phyloP scores from a whole-genome alignment of 2,888 invertebrate genomes.

The Nomada fucata region DNA sequence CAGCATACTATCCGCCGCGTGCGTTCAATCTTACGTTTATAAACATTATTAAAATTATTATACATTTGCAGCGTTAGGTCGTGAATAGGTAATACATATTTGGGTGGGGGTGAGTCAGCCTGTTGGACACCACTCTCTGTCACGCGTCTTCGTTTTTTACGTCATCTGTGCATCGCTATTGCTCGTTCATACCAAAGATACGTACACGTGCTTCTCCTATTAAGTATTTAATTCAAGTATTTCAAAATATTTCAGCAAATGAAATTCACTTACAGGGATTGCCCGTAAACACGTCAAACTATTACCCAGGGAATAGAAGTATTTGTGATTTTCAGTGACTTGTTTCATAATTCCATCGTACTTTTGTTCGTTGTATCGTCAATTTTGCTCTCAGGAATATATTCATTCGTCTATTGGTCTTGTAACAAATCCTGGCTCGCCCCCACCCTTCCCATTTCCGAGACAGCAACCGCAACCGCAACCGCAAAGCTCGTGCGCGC shows the following conservation, averaged over 20 bases:
- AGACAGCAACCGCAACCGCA: neutral
- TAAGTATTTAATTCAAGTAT: too few relatives aligned
- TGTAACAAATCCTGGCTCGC: slow-evolving; percentile 11
- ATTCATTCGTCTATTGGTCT: neutral
- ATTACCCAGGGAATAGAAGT: too few relatives aligned
- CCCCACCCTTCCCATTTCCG: slow-evolving; percentile 22
- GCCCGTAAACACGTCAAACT: too few relatives aligned
- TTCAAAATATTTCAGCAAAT: too few relatives aligned
- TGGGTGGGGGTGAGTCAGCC: slow-evolving; percentile 46
- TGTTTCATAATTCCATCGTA: neutral
- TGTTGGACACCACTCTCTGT: slow-evolving; percentile 4
- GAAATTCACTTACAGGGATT: too few relatives aligned
- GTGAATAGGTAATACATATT: slow-evolving; percentile 67
- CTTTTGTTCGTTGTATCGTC: slow-evolving; percentile 35
- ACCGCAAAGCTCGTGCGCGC: neutral
- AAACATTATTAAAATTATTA: slow-evolving; percentile 84
- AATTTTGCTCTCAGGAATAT: slow-evolving; percentile 12
- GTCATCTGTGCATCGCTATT: neutral
- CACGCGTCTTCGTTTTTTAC: neutral
- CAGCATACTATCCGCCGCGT: slow-evolving; percentile 75
- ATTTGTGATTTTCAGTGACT: neutral
- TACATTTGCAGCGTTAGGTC: slow-evolving; percentile 79
- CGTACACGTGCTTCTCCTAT: neutral
- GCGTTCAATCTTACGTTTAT: slow-evolving; percentile 78
- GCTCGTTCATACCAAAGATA: neutral